These are phyloP conservation scores for Tinamus major DNA, from an alignment of 2,797 vertebrate species.

Conservation along the genomic window DNA sequence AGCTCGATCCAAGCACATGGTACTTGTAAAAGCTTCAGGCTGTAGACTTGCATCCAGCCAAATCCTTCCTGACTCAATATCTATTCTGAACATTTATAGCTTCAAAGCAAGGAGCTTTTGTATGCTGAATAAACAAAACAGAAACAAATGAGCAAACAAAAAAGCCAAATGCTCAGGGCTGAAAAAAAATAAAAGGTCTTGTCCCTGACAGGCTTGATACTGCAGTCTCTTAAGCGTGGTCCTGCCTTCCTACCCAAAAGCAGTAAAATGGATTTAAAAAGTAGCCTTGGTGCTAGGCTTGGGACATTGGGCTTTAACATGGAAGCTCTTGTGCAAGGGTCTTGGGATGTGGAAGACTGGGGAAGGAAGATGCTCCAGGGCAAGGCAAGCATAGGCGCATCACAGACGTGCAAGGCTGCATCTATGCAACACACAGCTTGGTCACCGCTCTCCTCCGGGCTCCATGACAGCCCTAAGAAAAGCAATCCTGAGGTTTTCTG, in stretches of 20 bases:
- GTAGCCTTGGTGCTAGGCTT: fast-evolving
- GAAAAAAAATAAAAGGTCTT: not conserved
- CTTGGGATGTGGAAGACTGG: fast-evolving
- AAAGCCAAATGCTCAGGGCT: not conserved
- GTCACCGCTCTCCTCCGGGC: not conserved
- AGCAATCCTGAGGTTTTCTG: not conserved
- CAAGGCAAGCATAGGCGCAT: no score
- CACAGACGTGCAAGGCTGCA: not conserved
- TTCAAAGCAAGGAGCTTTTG: not conserved
- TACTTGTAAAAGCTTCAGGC: not conserved
- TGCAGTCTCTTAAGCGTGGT: not conserved
- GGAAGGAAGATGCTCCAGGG: not conserved
- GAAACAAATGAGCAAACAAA: conserved; percentile 16
- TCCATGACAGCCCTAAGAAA: not conserved
- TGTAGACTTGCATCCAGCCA: not conserved
- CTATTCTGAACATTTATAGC: not conserved
- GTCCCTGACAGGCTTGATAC: not conserved
- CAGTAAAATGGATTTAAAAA: not conserved
- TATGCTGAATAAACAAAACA: not conserved
- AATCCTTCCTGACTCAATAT: not conserved
- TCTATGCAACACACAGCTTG: not conserved
- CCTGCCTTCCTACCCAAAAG: not conserved
- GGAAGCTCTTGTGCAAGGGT: not conserved
- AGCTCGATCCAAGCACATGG: not conserved
- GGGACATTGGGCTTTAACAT: not conserved